Conservation (phyloP, 2,113 vertebrate genomes). For the Sebastes fasciatus region DNA sequence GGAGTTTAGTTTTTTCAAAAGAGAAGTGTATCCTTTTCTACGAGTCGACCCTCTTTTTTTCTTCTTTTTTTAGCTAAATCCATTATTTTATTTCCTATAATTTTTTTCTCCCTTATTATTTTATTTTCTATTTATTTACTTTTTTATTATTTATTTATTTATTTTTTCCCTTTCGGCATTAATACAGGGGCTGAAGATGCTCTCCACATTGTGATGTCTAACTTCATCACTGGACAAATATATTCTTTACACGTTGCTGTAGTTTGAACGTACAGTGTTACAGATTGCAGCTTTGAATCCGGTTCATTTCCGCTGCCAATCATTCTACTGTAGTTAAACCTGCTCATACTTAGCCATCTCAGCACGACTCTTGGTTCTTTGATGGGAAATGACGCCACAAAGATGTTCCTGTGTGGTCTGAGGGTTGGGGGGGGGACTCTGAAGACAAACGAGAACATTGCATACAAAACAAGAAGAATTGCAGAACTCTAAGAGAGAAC, state of each 20-base stretch:
- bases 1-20: not conserved
- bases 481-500: slow-evolving; percentile 19
- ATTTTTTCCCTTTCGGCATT: not conserved
- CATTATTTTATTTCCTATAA: no score
- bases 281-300: slow-evolving; percentile 1
- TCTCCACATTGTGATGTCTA: not conserved
- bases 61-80: no score
- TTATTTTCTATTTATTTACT: no score
- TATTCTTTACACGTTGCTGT: not conserved
- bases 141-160: no score
- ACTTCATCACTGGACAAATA: not conserved
- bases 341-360: slow-evolving; percentile 34
- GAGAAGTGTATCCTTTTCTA: not conserved
- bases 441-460: slow-evolving; percentile 44
- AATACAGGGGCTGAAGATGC: not conserved
- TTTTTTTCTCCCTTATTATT: no score
- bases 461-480: slow-evolving; percentile 30
- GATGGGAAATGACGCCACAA: slow-evolving; percentile 39
- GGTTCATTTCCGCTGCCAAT: slow-evolving; percentile 38
- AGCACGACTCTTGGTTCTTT: slow-evolving; percentile 19
- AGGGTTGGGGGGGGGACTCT: slow-evolving; percentile 1
- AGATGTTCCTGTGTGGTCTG: slow-evolving; percentile 58
- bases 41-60: no score
- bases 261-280: not conserved
- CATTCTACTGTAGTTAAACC: slow-evolving; percentile 35